Conservation (phyloP, 2,797 vertebrate genomes). For the Crossoptilon crossoptilon region DNA sequence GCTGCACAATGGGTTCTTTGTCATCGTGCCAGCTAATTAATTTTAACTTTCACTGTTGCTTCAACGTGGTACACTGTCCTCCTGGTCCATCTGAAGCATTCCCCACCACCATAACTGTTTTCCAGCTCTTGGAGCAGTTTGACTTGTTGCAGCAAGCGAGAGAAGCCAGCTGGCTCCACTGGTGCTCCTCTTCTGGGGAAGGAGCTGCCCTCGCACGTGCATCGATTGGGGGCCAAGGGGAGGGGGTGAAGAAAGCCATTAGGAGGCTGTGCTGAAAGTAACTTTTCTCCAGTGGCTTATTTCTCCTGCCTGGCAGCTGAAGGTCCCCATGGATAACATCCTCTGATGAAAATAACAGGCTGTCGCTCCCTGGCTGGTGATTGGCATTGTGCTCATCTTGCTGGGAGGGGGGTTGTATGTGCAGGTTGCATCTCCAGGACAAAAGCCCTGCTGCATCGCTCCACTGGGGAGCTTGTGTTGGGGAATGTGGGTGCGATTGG, state of each 20-base stretch:
- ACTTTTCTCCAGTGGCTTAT: slow-evolving; percentile 45
- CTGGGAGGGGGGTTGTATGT: slow-evolving; percentile 36
- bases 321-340: slow-evolving; percentile 31
- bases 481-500: not conserved
- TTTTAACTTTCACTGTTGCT: slow-evolving; percentile 76
- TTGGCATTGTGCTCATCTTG: not conserved
- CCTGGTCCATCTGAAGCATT: slow-evolving; percentile 55
- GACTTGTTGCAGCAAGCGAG: slow-evolving; percentile 36
- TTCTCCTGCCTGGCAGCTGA: slow-evolving; percentile 60
- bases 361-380: not conserved
- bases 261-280: not conserved
- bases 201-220: not conserved
- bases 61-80: not conserved
- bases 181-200: not conserved
- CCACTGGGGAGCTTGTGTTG: not conserved
- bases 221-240: not conserved
- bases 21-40: slow-evolving; percentile 81
- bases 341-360: slow-evolving; percentile 66
- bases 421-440: slow-evolving; percentile 19
- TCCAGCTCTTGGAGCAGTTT: slow-evolving; percentile 12
- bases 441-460: not conserved
- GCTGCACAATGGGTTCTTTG: slow-evolving; percentile 78
- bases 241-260: slow-evolving; percentile 28
- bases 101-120: not conserved
- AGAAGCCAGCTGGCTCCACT: not conserved